Percentiles rank a stretch among this genome's conserved stretches.
phyloP scores from a whole-genome alignment of 2,113 vertebrate species.

The Sturnira hondurensis region DNA sequence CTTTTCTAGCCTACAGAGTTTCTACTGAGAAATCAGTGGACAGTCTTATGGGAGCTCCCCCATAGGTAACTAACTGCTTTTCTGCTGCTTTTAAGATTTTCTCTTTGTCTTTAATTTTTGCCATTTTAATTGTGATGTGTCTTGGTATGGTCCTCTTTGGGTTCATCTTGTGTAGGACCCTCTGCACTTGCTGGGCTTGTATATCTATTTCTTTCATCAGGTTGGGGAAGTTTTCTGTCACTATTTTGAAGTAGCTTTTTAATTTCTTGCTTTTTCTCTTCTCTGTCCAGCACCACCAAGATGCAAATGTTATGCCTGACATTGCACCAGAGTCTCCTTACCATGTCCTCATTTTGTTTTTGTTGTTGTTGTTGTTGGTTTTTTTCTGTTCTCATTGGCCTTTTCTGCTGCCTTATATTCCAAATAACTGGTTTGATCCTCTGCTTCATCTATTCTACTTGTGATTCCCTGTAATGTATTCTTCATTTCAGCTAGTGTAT shows the following conservation, averaged over 20 bases:
- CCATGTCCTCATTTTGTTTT: background rate
- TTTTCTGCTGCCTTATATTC: background rate
- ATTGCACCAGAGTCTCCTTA: background rate
- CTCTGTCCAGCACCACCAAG: background rate
- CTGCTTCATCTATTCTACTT: background rate
- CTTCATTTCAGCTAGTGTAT: background rate
- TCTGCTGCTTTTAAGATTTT: background rate
- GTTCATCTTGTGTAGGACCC: no score
- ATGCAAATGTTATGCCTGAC: background rate
- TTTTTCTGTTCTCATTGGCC: background rate
- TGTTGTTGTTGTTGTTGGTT: no score
- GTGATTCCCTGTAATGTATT: background rate
- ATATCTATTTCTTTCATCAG: no score
- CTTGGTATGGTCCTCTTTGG: no score
- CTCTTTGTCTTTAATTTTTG: background rate
- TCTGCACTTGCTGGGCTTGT: no score
- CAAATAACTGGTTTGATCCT: background rate
- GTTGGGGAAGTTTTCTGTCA: no score
- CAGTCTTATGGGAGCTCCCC: background rate
- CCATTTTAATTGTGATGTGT: background rate
- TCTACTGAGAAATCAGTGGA: background rate
- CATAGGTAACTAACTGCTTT: background rate
- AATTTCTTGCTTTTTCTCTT: no score
- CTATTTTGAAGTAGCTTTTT: no score
- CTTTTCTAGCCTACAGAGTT: background rate